Percentiles rank a stretch among this genome's conserved stretches.
Conservation (phyloP, 2,797 vertebrate genomes). For the Nasua narica region DNA sequence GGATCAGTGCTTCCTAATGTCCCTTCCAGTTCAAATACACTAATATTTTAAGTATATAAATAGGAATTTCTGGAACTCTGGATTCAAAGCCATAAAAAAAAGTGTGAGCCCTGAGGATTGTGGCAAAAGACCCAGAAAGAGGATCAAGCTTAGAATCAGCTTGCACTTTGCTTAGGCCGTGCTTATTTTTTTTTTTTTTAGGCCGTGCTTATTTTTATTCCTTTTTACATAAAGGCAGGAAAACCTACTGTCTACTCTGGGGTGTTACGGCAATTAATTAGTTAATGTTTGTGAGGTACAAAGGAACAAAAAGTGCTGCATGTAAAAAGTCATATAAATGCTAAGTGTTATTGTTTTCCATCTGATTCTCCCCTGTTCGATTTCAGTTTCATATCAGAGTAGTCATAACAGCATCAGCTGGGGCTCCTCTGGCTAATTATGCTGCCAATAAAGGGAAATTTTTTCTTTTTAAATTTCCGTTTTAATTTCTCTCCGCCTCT, state of each 20-base stretch:
- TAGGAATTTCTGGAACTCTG: constrained; percentile 31
- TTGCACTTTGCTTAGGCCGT: not conserved
- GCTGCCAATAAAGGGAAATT: constrained; percentile 44
- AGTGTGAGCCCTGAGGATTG: not conserved
- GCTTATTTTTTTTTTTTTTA: not conserved
- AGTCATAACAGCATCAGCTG: constrained; percentile 47
- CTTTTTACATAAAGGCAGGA: not conserved
- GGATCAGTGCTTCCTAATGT: not conserved
- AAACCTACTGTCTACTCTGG: constrained; percentile 1
- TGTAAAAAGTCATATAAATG: constrained; percentile 52
- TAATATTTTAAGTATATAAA: constrained; percentile 50
- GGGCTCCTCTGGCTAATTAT: constrained; percentile 67
- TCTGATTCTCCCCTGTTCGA: constrained; percentile 1
- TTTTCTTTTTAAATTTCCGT: constrained; percentile 43
- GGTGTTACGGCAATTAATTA: constrained; percentile 63
- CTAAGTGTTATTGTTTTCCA: constrained; percentile 65
- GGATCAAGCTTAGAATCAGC: not conserved
- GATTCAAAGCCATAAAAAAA: not conserved
- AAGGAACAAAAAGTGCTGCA: constrained; percentile 5
- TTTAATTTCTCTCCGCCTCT: constrained; percentile 46
- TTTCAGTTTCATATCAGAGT: constrained; percentile 40
- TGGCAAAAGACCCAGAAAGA: not conserved
- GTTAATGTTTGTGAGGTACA: constrained; percentile 40
- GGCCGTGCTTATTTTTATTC: not conserved
- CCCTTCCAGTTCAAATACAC: constrained; percentile 10